Percentiles rank a stretch among this genome's conserved stretches.
Evolutionary conservation across 2,797 vertebrate genomes (phyloP).

Genomic region (Myotis findleyi): DNA sequence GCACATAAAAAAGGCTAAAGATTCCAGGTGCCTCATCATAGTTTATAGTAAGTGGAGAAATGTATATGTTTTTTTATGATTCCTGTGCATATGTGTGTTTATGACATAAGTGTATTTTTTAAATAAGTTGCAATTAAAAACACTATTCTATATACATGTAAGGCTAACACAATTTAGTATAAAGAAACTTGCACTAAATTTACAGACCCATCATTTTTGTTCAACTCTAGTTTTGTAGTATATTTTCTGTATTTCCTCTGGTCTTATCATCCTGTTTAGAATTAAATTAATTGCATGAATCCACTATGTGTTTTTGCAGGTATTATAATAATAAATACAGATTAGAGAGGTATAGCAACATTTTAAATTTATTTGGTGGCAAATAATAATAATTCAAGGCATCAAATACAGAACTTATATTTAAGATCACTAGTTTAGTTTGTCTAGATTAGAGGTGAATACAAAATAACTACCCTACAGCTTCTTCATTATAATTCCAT

Average conservation of each 20-base stretch:
- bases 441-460: background rate
- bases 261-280: background rate
- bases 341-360: background rate
- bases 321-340: background rate
- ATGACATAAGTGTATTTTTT: background rate
- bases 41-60: background rate
- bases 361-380: background rate
- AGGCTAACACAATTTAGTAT: background rate
- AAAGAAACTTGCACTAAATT: background rate
- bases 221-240: background rate
- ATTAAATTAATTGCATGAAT: conserved; percentile 34
- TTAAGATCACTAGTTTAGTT: conserved; percentile 24
- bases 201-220: background rate
- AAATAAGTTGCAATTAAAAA: background rate
- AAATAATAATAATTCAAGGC: background rate
- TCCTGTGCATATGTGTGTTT: background rate
- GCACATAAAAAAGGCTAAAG: background rate
- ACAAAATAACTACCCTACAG: background rate
- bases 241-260: background rate
- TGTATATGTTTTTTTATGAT: background rate
- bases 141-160: background rate
- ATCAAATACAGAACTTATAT: background rate
- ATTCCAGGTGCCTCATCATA: background rate
- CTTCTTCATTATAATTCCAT: background rate
- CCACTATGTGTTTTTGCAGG: background rate